Conservation (phyloP, 1,140 invertebrate genomes). For the Oreohelix idahoensis region DNA sequence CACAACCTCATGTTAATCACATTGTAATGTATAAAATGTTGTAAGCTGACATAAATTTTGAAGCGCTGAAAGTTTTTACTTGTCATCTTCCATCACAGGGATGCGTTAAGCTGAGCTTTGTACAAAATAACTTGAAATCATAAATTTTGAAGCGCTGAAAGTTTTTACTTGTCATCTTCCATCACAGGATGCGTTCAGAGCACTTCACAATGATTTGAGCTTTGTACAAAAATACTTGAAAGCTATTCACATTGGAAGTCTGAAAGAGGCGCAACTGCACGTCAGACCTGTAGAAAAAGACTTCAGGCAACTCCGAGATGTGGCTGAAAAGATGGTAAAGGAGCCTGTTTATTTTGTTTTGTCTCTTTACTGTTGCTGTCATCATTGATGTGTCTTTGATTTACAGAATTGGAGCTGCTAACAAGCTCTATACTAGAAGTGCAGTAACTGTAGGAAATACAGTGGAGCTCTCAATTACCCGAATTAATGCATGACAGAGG, state of each 20-base stretch:
- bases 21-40: too few relatives aligned
- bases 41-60: too few relatives aligned
- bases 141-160: too few relatives aligned
- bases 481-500: too few relatives aligned
- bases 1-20: too few relatives aligned
- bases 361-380: not conserved
- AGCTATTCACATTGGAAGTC: conserved; percentile 62
- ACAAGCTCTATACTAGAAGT: too few relatives aligned
- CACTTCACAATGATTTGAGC: conserved; percentile 68
- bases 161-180: conserved; percentile 1
- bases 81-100: conserved; percentile 50
- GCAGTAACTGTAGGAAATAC: too few relatives aligned
- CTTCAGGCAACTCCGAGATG: conserved; percentile 65
- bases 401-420: too few relatives aligned
- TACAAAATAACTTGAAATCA: conserved; percentile 68
- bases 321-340: conserved; percentile 67
- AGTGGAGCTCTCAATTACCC: too few relatives aligned
- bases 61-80: too few relatives aligned
- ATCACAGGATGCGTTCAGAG: conserved; percentile 68
- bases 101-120: conserved; percentile 62
- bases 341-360: not conserved
- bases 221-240: conserved; percentile 67
- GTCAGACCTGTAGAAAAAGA: conserved; percentile 57
- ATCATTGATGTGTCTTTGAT: too few relatives aligned
- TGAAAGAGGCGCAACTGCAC: conserved; percentile 46